phyloP scores from a whole-genome alignment of 1,140 invertebrate genomes.

The Eubasilissa regina region DNA sequence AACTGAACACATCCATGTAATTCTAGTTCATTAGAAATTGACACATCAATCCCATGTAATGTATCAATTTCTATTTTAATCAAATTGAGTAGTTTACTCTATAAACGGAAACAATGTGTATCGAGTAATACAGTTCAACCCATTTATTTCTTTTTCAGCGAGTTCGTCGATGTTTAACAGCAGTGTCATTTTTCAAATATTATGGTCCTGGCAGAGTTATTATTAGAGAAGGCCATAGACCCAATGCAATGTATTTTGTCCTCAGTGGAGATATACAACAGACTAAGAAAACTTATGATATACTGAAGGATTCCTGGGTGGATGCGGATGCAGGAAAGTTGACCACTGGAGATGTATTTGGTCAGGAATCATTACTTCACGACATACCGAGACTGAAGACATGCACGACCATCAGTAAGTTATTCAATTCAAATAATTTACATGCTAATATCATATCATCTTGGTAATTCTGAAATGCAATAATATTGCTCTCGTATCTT shows the following conservation, averaged over 20 bases:
- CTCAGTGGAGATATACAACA: conserved; percentile 73
- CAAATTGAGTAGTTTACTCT: too few relatives aligned
- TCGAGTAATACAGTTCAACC: too few relatives aligned
- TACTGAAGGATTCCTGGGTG: conserved; percentile 70
- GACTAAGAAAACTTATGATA: conserved; percentile 70
- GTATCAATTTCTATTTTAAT: too few relatives aligned
- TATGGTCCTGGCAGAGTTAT: conserved; percentile 72
- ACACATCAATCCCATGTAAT: too few relatives aligned
- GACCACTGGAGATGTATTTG: conserved; percentile 75
- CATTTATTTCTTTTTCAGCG: conserved; percentile 62
- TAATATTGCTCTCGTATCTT: too few relatives aligned
- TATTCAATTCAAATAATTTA: not conserved
- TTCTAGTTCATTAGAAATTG: too few relatives aligned
- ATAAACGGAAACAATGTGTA: too few relatives aligned
- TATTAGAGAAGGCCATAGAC: conserved; percentile 73
- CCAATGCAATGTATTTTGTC: conserved; percentile 75
- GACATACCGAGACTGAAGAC: conserved; percentile 74
- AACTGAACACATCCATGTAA: too few relatives aligned
- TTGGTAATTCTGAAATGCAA: too few relatives aligned
- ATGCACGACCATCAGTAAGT: conserved; percentile 72
- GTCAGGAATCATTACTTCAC: conserved; percentile 76
- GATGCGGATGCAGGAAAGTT: conserved; percentile 66
- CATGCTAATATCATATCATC: too few relatives aligned
- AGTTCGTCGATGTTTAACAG: conserved; percentile 72
- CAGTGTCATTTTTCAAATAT: conserved; percentile 73